Base-by-base conservation (phyloP, 2,888 invertebrate species). In the Harpalus rubripes region DNA sequence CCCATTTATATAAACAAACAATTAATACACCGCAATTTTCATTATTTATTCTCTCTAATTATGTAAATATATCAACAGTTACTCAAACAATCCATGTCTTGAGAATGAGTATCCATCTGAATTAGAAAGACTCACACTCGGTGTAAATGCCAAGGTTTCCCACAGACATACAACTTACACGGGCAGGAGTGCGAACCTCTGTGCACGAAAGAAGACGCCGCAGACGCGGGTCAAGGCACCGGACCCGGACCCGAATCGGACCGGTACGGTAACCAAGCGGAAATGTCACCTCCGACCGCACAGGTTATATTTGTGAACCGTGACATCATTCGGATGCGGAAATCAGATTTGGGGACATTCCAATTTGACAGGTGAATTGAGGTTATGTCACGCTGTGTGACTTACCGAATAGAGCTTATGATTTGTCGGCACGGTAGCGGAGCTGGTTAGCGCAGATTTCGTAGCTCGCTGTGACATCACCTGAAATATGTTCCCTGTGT, bases 221-320 rank as follows among this genome's bases (percentile, higher is more conserved):
- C 44, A 52, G 44, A 8, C 44, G 44, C 44, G n/a, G 68, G 68
- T 68, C 68, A 63, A 63, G 63, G 63, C 18, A 63, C 10, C 16
- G 32, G 32, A 59, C 59, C 16, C 59, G 26, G 12, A 12, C 6
- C 26, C 12, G 7, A 65, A 65, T 32, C 65, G 65, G 16, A 32
- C 59, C 32, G 22, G 15, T 32, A 59, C 72, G 74, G 16, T 59
- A 61, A 39, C 26, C 15, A 56, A 59, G 52, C 59, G 85, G 86
- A 86, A 84, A 68, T 74, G 39, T 81, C 74, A 85, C 81, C 81
- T 85, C 16, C 74, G 74, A 85, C 81, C 84, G 78, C 72, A 59
- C 68, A 74, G 39, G 18, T 32, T 78, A 44, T 61, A 84, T 84
- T 84, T 58, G 58, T 78, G 61, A n/a, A 58, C 32, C 59, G 63